Percentiles rank a stretch among this genome's conserved stretches.
Conservation (phyloP, 2,888 invertebrate species). For the Gastrophysa polygoni region DNA sequence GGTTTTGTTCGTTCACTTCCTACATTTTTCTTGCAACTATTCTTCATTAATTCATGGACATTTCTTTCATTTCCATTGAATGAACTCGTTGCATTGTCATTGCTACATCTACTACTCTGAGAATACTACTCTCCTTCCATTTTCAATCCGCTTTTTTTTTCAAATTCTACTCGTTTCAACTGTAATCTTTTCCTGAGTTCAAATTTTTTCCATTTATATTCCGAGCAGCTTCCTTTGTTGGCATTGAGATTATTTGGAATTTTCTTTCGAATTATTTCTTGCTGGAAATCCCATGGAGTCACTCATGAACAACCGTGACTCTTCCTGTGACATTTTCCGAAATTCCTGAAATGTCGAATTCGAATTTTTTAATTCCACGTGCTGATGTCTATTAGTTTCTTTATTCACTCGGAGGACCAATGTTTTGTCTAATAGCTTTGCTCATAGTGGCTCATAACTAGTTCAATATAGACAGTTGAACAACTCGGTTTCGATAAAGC, state of each 20-base stretch:
- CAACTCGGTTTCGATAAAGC: too few relatives aligned
- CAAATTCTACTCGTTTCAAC: not conserved
- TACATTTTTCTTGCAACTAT: not conserved
- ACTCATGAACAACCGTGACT: too few relatives aligned
- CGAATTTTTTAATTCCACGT: too few relatives aligned
- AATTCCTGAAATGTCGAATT: too few relatives aligned
- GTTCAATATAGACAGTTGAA: too few relatives aligned
- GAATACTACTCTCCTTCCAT: not conserved
- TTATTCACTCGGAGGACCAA: not conserved
- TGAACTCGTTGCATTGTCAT: not conserved
- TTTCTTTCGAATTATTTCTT: not conserved
- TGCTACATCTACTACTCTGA: not conserved
- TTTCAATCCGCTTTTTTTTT: not conserved
- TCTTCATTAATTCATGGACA: not conserved
- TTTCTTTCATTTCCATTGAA: not conserved
- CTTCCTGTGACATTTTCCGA: too few relatives aligned
- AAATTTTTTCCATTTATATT: not conserved
- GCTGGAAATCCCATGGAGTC: not conserved
- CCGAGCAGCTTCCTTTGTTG: not conserved
- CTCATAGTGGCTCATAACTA: not conserved
- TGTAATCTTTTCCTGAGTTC: not conserved
- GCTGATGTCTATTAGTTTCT: too few relatives aligned
- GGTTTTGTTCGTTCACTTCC: not conserved
- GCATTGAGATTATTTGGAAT: not conserved
- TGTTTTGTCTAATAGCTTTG: not conserved